Base-by-base conservation (phyloP, 2,797 vertebrate genomes). In the Pterois miles region DNA sequence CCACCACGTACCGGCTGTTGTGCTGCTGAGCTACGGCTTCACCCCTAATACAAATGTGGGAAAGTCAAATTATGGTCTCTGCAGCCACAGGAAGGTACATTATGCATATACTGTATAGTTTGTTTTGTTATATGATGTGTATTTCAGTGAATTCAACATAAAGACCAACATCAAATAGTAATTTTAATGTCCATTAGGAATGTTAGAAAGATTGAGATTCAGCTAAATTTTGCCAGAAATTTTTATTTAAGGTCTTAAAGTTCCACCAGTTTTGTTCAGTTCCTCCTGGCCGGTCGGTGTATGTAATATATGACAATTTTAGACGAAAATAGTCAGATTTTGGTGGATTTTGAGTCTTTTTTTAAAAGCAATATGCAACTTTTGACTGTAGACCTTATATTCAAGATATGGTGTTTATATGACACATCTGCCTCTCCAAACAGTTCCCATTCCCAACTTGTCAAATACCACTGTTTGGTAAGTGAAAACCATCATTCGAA, bases 31-130 rank as follows among this genome's bases (percentile, higher is more conserved):
- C 53, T n/a, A 8, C 1, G 20, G 40, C 71, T 66, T 7, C 46
- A 34, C 33, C 63, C n/a, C 23, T n/a, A 52, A 52, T 25, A 65
- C 52, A 10, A 65, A 83, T 76, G 46, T 78, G 68, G 38, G 71
- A 40, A 75, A 69, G 27, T 80, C 46, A 18, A 10, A 18, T 29
- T 52, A 29, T 46, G 33, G 46, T 31, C 18, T 60, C 36, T 22
- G n/a, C 2, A 58, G 60, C 62, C 43, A 16, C 33, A 13, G 1
- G 2, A 8, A 71, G 27, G 52, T 2, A 76, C 68, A n/a, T n/a
- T n/a, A n/a, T n/a, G n/a, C n/a, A n/a, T n/a, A n/a, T n/a, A n/a
- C n/a, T n/a, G n/a, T n/a, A n/a, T n/a, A n/a, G n/a, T n/a, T n/a
- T n/a, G n/a, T n/a, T n/a, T n/a, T n/a, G n/a, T n/a, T n/a, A n/a